phyloP scores from a whole-genome alignment of 2,797 vertebrate species.

The Cyprinella venusta region DNA sequence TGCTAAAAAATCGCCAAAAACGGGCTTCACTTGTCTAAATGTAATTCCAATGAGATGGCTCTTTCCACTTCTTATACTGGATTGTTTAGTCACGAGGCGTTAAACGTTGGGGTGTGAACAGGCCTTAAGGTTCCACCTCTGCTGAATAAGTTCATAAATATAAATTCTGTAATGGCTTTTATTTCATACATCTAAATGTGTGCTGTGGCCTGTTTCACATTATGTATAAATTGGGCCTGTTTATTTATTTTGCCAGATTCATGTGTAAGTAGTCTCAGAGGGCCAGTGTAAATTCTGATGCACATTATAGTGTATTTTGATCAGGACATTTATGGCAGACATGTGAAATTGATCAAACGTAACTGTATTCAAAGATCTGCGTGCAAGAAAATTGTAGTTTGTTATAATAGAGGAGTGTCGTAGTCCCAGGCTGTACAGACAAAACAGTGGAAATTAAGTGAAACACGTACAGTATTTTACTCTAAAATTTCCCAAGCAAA shows the following conservation, averaged over 20 bases:
- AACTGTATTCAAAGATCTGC: neutral
- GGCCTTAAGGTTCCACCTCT: neutral
- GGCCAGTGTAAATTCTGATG: neutral
- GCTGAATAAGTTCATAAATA: slow-evolving; percentile 13
- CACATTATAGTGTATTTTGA: neutral
- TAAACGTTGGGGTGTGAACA: too few species aligned
- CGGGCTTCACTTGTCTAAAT: too few species aligned
- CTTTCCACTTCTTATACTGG: too few species aligned
- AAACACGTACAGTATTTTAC: neutral
- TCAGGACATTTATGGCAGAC: slow-evolving; percentile 2
- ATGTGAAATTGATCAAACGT: slow-evolving; percentile 1
- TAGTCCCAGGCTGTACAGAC: neutral
- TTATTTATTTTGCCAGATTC: neutral
- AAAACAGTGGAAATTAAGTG: neutral
- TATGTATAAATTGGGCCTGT: neutral
- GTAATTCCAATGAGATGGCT: too few species aligned
- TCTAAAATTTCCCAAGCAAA: neutral
- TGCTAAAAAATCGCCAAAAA: too few species aligned
- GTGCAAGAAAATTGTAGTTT: neutral
- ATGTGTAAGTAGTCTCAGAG: neutral
- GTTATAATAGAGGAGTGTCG: neutral
- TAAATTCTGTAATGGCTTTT: slow-evolving; percentile 6
- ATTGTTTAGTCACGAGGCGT: too few species aligned
- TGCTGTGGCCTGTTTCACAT: slow-evolving; percentile 1
- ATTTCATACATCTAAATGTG: slow-evolving; percentile 4